Base-by-base conservation (phyloP, 2,797 vertebrate species). In the Pelobates cultripes region DNA sequence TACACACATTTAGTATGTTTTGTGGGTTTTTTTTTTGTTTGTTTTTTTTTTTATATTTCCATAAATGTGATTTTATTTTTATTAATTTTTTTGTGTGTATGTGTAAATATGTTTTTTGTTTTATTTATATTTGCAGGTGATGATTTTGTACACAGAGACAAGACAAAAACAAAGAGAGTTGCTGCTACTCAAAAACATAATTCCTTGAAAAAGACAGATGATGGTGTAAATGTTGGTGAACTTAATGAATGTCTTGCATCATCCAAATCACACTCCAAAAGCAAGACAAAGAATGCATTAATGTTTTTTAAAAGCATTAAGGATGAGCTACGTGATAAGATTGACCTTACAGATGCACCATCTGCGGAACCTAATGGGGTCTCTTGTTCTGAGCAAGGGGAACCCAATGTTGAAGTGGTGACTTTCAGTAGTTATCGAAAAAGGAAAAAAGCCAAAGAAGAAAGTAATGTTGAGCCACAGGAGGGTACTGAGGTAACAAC, bases 371-470 rank as follows among this genome's bases (percentile, higher is more conserved):
- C 43, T 7, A 10, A 13, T 57, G 75, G 75, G 3, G 69, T 14
- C 0, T 41, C 41, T 14, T 1, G 5, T 2, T 45, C 10, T 45
- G 79, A 15, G 68, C n/a, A n/a, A 84, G 80, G 67, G 3, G 43
- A 78, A 42, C 66, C 68, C 3, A 84, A 8, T 1, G 91, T 96
- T 14, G 90, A 95, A 84, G 90, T 96, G 0, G 92, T 97, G n/a
- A 91, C 85, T 0, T 97, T 96, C 86, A 90, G 91, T 72, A 92
- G 95, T 86, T 92, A 88, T 10, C 86, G 42, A 14, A 94, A 91
- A 87, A 96, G 91, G 84, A 90, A 75, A 7, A 93, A 85, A 73
- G 66, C 45, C 47, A 79, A 83, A 74, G 45, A 1, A 41, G 75
- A 79, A 28, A 70, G n/a, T 51, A 10, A 10, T 51, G 5, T 10